Evolutionary conservation across 1,140 invertebrate genomes (phyloP), one percentile per base, ranked within the genome.

Genomic region (Agrypnia vestita): DNA sequence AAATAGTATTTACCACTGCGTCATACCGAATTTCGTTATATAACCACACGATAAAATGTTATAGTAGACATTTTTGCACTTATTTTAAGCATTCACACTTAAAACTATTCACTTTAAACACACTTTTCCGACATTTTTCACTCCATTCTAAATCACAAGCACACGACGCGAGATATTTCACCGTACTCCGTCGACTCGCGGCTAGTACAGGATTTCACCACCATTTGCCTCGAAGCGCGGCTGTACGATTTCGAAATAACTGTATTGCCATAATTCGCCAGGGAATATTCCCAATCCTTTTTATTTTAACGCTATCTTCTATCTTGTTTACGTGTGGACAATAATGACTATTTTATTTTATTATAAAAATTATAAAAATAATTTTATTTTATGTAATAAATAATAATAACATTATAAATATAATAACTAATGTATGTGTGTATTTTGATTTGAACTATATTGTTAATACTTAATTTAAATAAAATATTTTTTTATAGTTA

Each of bases 61-160:
- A 55, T 71, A 15, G 61, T 17, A 71, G 25, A 78, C 86, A 88
- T 86, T 85, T 89, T 89, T 85, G 85, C 88, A 89, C 88, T 88
- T 87, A 88, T 89, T 88, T 88, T 87, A 84, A 78, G 85, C 85
- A 86, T 84, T 84, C 87, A 89, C 88, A 89, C 85, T 87, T 86
- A 86, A 86, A 89, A 89, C 88, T 88, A 88, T 85, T 87, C 88
- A 89, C 88, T 88, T 88, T 88, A 87, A 87, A 89, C 87, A 88
- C 88, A 89, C 88, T 88, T 86, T 75, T 87, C 80, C 84, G 82
- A 86, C 88, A 76, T 88, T 89, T 69, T 89, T 89, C 88, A 89
- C 88, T 89, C 88, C 88, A 89, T 89, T 87, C 87, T 89, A 87
- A 87, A 86, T 86, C 87, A 88, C 88, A 88, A 88, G 87, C 88